These are phyloP conservation scores for Meteorus colon DNA, from an alignment of 2,888 invertebrate genomes.

Conservation along the genomic window DNA sequence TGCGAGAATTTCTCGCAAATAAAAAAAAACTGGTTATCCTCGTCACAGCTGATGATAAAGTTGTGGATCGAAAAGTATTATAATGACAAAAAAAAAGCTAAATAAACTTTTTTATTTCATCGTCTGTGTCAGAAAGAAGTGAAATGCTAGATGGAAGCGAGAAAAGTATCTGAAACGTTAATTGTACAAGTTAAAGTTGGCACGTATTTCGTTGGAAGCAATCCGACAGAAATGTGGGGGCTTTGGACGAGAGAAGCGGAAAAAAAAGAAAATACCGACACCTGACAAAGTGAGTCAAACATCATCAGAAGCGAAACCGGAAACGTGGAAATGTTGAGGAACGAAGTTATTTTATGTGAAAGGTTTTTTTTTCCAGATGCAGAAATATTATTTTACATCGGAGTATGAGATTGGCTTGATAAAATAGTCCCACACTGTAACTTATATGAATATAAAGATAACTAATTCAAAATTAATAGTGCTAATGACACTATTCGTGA, in stretches of 20 bases:
- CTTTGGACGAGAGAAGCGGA: constrained; percentile 5
- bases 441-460: background rate
- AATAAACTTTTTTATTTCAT: constrained; percentile 8
- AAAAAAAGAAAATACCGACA: constrained; percentile 30
- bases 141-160: background rate
- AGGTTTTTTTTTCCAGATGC: constrained; percentile 6
- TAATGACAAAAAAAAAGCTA: background rate
- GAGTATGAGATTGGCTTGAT: background rate
- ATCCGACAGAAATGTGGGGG: constrained; percentile 31
- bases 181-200: constrained; percentile 30
- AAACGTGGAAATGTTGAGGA: constrained; percentile 39
- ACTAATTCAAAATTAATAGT: background rate
- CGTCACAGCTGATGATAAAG: constrained; percentile 19
- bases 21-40: constrained; percentile 7
- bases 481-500: background rate
- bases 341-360: constrained; percentile 29
- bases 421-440: background rate
- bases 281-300: constrained; percentile 47
- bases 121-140: background rate
- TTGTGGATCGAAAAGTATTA: constrained; percentile 11
- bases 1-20: background rate
- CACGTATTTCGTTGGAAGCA: constrained; percentile 39
- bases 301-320: constrained; percentile 42
- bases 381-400: constrained; percentile 28
- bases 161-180: constrained; percentile 32